Evolutionary conservation across 2,888 invertebrate genomes (phyloP), one percentile per base, ranked within the genome.

Genomic region (Mythimna impura): DNA sequence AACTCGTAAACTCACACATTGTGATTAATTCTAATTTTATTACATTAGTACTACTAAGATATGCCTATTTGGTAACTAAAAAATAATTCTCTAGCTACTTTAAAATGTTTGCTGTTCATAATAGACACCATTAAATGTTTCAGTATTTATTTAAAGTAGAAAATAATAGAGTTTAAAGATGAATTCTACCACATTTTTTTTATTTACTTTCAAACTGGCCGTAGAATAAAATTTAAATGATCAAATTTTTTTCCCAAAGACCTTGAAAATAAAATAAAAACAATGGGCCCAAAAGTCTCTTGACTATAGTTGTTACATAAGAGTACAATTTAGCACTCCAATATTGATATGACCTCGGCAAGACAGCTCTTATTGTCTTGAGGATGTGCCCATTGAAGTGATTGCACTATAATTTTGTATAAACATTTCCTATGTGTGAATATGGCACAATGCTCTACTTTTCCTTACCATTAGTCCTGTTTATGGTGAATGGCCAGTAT

Each of bases 291-390:
- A 34, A 67, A 71, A 52, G 30, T 66, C n/a, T 66, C 47, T 36
- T n/a, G 71, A 62, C 62, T 71, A 63, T 57, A 60, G 43, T 68
- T 66, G 69, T 78, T 76, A 69, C 67, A 64, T 76, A 84, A 80
- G 70, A 63, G 36, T 50, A 70, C 57, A 76, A 74, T 79, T 84
- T 74, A 88, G 87, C 80, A 69, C 73, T 81, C 81, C 25, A 73
- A 70, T 78, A 89, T 89, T 89, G 81, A 86, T 83, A 85, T 87
- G 89, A 86, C 90, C 89, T 89, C 83, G 68, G 79, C 73, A 63
- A 75, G 71, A 64, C 71, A 61, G 72, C 65, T 77, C 76, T 22
- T 76, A 80, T 82, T 81, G 83, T 79, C 83, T 83, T 34, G 71
- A 89, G 87, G 89, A 90, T 88, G 87, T 87, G 77, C 70, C 84